A percentile compares a stretch with the other conserved stretches of the same genome.
Evolutionary conservation across 2,888 invertebrate genomes (phyloP).

Genomic region (Drosophila gaucha): DNA sequence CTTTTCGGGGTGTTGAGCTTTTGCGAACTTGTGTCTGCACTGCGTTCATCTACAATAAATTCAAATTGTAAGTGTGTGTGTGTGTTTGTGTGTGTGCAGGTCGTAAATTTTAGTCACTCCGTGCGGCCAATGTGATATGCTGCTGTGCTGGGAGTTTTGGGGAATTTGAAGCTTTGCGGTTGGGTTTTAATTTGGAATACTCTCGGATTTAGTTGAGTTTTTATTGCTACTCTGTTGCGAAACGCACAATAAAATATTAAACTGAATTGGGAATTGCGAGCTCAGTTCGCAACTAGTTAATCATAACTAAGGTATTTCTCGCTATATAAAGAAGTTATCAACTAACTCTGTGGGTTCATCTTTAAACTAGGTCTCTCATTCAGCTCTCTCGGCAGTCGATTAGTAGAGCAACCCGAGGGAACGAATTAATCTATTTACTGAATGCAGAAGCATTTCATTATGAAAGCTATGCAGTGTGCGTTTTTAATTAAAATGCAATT

Average conservation of each 20-base stretch:
- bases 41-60: constrained; percentile 36
- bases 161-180: constrained; percentile 15
- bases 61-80: constrained; percentile 15
- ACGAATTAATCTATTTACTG: constrained; percentile 36
- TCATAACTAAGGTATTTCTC: not conserved
- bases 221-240: constrained; percentile 12
- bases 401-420: constrained; percentile 4
- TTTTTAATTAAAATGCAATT: constrained; percentile 60
- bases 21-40: constrained; percentile 20
- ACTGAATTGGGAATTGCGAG: constrained; percentile 7
- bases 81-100: constrained; percentile 7
- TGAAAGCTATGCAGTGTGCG: constrained; percentile 46
- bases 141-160: constrained; percentile 17
- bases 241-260: constrained; percentile 20
- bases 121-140: constrained; percentile 20
- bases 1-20: constrained; percentile 4
- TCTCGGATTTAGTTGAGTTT: constrained; percentile 6
- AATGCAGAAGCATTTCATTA: constrained; percentile 35
- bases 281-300: constrained; percentile 3
- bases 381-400: not conserved
- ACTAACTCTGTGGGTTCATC: not conserved
- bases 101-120: constrained; percentile 48
- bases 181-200: constrained; percentile 34
- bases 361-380: not conserved
- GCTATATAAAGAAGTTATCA: not conserved